Percentiles rank a stretch among this genome's conserved stretches.
phyloP scores from a whole-genome alignment of 2,888 invertebrate species.

The Portevinia maculata region DNA sequence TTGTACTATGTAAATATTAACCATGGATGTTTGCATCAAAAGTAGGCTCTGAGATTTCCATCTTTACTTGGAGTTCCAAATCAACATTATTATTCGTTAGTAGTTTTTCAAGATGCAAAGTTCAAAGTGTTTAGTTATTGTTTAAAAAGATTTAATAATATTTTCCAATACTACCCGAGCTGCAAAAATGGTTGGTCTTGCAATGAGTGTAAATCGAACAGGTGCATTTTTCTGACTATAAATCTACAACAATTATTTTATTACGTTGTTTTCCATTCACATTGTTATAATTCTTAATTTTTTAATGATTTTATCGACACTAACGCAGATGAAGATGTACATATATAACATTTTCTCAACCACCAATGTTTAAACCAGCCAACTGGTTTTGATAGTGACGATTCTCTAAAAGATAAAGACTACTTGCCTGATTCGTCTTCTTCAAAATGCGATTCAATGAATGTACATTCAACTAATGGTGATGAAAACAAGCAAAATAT shows the following conservation, averaged over 20 bases:
- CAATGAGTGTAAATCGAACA: conserved; percentile 1
- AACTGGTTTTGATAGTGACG: no score
- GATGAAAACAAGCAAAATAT: no score
- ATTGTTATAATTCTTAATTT: no score
- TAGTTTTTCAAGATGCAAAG: background rate
- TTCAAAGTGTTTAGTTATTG: background rate
- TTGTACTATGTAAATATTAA: background rate
- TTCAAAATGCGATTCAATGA: background rate
- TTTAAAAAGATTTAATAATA: background rate
- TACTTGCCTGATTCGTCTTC: background rate
- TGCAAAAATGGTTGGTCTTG: background rate
- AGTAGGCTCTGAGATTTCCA: background rate
- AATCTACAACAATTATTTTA: background rate
- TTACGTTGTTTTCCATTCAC: no score
- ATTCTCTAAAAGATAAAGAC: background rate
- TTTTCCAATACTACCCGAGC: background rate
- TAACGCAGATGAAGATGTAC: background rate
- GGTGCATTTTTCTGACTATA: no score
- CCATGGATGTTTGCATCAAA: background rate
- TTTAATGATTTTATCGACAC: background rate
- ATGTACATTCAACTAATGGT: no score
- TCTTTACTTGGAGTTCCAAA: no score
- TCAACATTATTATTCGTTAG: no score
- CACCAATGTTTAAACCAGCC: background rate
- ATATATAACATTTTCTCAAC: background rate